These are phyloP conservation scores for Drosophila putrida DNA, from an alignment of 2,888 invertebrate genomes.

Conservation along the genomic window DNA sequence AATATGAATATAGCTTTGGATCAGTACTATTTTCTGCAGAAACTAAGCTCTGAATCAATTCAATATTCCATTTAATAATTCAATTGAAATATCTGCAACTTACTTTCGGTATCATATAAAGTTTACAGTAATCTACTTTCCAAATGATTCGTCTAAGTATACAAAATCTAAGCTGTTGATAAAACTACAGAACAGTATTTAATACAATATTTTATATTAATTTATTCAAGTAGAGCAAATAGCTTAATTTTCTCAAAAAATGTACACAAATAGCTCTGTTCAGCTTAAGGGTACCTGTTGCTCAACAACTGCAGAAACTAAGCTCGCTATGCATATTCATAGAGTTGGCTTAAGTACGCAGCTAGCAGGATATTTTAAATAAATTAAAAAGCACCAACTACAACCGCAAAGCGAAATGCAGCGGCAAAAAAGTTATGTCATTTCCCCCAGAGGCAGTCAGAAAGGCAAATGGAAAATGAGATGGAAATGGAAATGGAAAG, in stretches of 20 bases:
- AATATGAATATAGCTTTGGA: not conserved
- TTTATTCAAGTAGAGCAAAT: not conserved
- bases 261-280: not conserved
- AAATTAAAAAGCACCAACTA: conserved; percentile 46
- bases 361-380: conserved; percentile 55
- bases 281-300: conserved; percentile 21
- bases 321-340: conserved; percentile 24
- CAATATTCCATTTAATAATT: not conserved
- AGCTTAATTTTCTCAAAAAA: not conserved
- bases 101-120: not conserved
- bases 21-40: not conserved
- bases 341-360: conserved; percentile 9
- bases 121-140: no score
- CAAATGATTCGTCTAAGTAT: no score
- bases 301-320: conserved; percentile 2
- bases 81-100: not conserved
- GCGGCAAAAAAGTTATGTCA: conserved; percentile 62
- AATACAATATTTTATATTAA: not conserved
- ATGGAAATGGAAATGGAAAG: conserved; percentile 32
- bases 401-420: conserved; percentile 57
- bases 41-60: not conserved
- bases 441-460: conserved; percentile 27
- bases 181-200: no score
- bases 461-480: not conserved
- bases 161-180: no score